These are phyloP conservation scores for Campopleginae sp. DNA, from an alignment of 2,888 invertebrate genomes.

Conservation along the genomic window DNA sequence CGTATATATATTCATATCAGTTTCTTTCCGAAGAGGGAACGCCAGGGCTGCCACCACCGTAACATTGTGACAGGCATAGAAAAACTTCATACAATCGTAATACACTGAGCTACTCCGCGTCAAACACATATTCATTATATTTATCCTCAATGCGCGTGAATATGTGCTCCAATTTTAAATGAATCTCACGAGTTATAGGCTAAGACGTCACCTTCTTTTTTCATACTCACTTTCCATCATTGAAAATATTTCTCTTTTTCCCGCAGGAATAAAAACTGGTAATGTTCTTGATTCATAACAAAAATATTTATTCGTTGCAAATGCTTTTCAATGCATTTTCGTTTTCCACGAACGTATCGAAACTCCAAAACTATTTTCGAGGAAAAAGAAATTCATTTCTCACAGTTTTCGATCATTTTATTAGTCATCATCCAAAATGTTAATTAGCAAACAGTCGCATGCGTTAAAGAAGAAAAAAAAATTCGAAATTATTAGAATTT, in stretches of 20 bases:
- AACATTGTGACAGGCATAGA: constrained; percentile 38
- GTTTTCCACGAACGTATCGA: background rate
- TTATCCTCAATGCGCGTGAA: constrained; percentile 39
- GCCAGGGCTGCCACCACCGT: constrained; percentile 15
- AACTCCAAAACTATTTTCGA: background rate
- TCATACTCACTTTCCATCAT: background rate
- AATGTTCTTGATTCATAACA: background rate
- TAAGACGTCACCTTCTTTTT: background rate
- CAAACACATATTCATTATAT: constrained; percentile 29
- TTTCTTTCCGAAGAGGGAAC: constrained; percentile 27
- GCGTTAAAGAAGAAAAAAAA: too few relatives aligned
- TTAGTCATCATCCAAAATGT: background rate
- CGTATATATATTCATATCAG: background rate
- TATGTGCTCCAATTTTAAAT: constrained; percentile 58
- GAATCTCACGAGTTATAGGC: background rate
- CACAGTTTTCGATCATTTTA: background rate
- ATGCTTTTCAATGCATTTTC: background rate
- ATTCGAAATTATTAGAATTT: too few relatives aligned
- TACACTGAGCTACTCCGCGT: background rate
- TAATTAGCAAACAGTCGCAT: background rate
- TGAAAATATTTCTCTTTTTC: background rate
- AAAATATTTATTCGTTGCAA: background rate
- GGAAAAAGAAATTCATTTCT: background rate
- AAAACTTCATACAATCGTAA: constrained; percentile 38
- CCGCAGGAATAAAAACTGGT: background rate